These are phyloP conservation scores for Pheosia tremula DNA, from an alignment of 2,888 invertebrate species.

Conservation along the genomic window DNA sequence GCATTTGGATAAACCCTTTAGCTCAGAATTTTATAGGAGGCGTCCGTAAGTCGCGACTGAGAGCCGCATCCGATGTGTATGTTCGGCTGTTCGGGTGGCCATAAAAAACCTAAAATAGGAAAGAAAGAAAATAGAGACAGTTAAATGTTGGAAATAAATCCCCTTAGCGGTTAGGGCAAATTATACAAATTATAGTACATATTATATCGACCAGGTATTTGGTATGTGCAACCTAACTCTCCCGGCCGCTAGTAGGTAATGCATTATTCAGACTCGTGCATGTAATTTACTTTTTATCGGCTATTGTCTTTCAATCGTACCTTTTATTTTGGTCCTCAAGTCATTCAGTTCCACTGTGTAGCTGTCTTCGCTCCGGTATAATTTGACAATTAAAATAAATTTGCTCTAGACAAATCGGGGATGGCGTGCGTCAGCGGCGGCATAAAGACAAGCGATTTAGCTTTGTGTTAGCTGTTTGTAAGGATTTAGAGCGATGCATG, in stretches of 20 bases:
- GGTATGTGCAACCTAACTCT: too few relatives aligned
- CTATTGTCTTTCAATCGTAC: constrained; percentile 29
- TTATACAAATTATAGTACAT: too few relatives aligned
- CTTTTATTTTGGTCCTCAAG: constrained; percentile 32
- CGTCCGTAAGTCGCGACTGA: too few relatives aligned
- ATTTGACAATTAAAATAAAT: constrained; percentile 36
- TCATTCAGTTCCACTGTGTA: constrained; percentile 37
- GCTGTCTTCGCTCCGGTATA: constrained; percentile 21
- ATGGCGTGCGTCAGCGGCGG: constrained; percentile 29
- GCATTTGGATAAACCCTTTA: constrained; percentile 16
- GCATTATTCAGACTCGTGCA: constrained; percentile 1
- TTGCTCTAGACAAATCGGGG: constrained; percentile 26
- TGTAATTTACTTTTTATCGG: constrained; percentile 23
- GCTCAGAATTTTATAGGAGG: too few relatives aligned
- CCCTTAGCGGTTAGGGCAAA: too few relatives aligned
- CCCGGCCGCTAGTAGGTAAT: not conserved
- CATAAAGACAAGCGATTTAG: constrained; percentile 1
- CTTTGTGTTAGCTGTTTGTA: constrained; percentile 5
- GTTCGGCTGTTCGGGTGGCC: too few relatives aligned
- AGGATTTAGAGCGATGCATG: not conserved
- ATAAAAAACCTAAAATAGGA: too few relatives aligned
- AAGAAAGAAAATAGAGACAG: too few relatives aligned
- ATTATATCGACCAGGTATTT: not conserved
- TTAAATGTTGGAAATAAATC: too few relatives aligned
- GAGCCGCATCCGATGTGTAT: too few relatives aligned